These are phyloP conservation scores for Mormyrus proboscirostris DNA, from an alignment of 2,797 vertebrate species.

Conservation along the genomic window DNA sequence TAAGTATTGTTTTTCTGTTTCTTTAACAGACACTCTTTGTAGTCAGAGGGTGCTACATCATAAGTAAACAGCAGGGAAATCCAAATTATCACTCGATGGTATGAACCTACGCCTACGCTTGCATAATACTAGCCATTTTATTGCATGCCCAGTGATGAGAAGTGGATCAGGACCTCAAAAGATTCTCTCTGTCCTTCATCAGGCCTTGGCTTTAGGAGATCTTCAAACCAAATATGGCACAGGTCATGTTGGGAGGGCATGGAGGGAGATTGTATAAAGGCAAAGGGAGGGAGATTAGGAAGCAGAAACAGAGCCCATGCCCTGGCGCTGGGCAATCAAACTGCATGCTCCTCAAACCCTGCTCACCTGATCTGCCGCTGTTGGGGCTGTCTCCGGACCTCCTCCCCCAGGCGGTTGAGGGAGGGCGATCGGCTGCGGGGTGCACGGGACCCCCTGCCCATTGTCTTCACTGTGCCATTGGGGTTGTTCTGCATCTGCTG, in stretches of 20 bases:
- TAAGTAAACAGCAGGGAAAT: not conserved
- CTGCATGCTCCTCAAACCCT: not conserved
- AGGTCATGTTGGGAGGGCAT: not conserved
- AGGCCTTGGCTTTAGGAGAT: conserved; percentile 6
- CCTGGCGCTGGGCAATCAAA: not conserved
- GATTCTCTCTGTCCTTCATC: not conserved
- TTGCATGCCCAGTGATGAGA: not conserved
- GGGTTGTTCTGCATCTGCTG: conserved; percentile 83
- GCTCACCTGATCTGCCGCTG: conserved; percentile 61
- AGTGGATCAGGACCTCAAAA: not conserved
- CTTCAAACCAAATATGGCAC: not conserved
- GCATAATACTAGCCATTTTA: not conserved
- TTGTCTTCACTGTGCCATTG: conserved; percentile 79
- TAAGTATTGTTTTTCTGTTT: not conserved
- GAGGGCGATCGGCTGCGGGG: conserved; percentile 85
- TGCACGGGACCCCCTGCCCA: conserved; percentile 71
- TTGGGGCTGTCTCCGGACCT: conserved; percentile 64
- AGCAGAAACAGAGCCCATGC: not conserved
- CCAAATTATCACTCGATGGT: not conserved
- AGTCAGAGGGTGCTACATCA: not conserved
- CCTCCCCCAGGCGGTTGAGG: conserved; percentile 83
- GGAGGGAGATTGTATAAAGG: conserved; percentile 1
- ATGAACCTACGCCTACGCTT: not conserved
- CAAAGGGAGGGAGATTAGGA: conserved; percentile 14
- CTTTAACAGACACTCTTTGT: not conserved